Evolutionary conservation across 1,140 invertebrate genomes (phyloP).

Genomic region (Drosophila lowei): DNA sequence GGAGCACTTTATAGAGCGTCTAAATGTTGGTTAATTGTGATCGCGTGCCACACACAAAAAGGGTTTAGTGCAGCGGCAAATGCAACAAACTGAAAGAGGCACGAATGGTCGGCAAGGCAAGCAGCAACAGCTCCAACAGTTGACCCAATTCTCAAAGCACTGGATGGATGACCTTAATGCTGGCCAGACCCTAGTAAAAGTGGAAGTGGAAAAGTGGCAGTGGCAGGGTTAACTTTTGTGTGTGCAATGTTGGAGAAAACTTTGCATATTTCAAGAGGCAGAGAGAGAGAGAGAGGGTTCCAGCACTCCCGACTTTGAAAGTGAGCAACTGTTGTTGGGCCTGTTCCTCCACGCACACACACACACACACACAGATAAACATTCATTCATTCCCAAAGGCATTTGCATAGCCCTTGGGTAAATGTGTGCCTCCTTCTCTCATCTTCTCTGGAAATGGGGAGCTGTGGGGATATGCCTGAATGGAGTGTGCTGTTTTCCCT

Average conservation of each 20-base stretch:
- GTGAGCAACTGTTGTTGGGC: conserved; percentile 11
- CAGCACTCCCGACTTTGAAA: conserved; percentile 35
- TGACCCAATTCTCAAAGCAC: conserved; percentile 37
- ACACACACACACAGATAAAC: background rate
- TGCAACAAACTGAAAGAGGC: conserved; percentile 49
- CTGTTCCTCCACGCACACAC: conserved; percentile 15
- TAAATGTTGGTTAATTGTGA: conserved; percentile 48
- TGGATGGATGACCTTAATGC: conserved; percentile 34
- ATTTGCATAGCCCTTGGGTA: conserved; percentile 45
- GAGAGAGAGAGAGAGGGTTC: background rate
- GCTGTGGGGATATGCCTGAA: conserved; percentile 29
- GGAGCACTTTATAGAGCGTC: conserved; percentile 1
- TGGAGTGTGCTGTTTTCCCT: conserved; percentile 12
- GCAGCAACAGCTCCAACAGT: conserved; percentile 7
- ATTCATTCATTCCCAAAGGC: conserved; percentile 15
- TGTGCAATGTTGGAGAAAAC: conserved; percentile 50
- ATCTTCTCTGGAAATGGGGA: background rate
- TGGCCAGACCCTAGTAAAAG: conserved; percentile 4
- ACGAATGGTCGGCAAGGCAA: conserved; percentile 13
- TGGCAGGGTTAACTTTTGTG: conserved; percentile 37
- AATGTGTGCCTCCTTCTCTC: conserved; percentile 6
- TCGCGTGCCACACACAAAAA: conserved; percentile 36
- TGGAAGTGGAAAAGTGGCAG: too few species aligned
- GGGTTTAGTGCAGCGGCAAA: conserved; percentile 38
- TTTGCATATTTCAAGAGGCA: conserved; percentile 41